Evolutionary conservation across 2,113 vertebrate species (phyloP).

Genomic region (Rhea americana): DNA sequence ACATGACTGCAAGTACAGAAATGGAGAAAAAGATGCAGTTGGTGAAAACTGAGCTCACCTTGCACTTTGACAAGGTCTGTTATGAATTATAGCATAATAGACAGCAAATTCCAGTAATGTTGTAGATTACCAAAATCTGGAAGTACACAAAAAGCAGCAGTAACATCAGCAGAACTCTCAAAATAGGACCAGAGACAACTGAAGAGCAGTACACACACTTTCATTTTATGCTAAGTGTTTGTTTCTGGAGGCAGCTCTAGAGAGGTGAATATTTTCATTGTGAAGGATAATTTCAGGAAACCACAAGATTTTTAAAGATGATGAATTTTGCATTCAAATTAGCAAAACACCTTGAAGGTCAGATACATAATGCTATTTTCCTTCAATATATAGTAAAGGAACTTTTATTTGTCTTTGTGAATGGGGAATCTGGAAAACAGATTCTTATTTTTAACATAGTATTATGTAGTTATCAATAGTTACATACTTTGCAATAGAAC

Average conservation of each 20-base stretch:
- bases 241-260: background rate
- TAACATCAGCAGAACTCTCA: background rate
- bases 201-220: background rate
- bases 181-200: background rate
- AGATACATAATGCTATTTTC: background rate
- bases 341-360: background rate
- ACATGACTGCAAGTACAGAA: background rate
- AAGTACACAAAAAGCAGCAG: background rate
- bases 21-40: background rate
- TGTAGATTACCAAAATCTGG: background rate
- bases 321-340: background rate
- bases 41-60: background rate
- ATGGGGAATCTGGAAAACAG: background rate
- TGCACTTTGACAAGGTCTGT: background rate
- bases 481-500: background rate
- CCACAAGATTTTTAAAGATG: background rate
- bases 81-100: background rate
- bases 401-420: background rate
- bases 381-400: background rate
- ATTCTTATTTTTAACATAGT: background rate
- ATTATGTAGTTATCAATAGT: background rate
- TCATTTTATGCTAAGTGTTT: background rate
- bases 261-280: background rate
- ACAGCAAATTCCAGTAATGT: background rate
- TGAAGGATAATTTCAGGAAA: background rate